Evolutionary conservation across 2,113 vertebrate genomes (phyloP).

Genomic region (Xyrauchen texanus): DNA sequence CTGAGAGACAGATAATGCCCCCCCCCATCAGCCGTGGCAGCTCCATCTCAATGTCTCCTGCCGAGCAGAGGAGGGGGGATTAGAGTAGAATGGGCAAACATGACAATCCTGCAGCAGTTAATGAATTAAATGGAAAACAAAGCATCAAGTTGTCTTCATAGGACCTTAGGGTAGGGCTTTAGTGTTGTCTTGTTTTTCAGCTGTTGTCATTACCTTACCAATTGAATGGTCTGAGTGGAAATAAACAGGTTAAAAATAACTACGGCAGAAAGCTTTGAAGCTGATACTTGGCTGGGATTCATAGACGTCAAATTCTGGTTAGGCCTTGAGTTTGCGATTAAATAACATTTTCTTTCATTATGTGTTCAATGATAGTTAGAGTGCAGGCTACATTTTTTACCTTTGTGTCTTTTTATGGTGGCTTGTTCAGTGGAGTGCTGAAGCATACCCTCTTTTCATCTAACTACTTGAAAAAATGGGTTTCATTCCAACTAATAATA

Average conservation of each 20-base stretch:
- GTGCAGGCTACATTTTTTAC: constrained; percentile 26
- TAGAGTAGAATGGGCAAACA: constrained; percentile 69
- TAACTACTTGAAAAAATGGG: constrained; percentile 6
- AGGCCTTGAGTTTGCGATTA: constrained; percentile 48
- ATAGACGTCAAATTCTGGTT: constrained; percentile 11
- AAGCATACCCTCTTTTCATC: constrained; percentile 4
- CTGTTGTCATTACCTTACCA: constrained; percentile 35
- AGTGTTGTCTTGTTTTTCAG: constrained; percentile 38
- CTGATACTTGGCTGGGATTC: neutral
- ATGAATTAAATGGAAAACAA: constrained; percentile 65
- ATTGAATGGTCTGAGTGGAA: constrained; percentile 39
- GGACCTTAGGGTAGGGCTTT: constrained; percentile 44
- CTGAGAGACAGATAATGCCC: constrained; percentile 60
- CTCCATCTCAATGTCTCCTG: constrained; percentile 63
- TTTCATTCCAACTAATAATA: constrained; percentile 18
- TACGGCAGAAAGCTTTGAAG: constrained; percentile 3
- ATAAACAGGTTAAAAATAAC: constrained; percentile 34
- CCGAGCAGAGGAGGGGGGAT: constrained; percentile 65
- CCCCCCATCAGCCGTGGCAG: constrained; percentile 66
- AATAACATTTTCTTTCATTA: constrained; percentile 41
- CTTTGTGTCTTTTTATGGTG: constrained; percentile 34
- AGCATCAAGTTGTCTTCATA: constrained; percentile 55
- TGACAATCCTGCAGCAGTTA: constrained; percentile 66
- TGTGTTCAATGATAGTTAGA: constrained; percentile 39
- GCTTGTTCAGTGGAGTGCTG: constrained; percentile 19